Base-by-base conservation (phyloP, 2,888 invertebrate genomes). In the Toxonevra muliebris region DNA sequence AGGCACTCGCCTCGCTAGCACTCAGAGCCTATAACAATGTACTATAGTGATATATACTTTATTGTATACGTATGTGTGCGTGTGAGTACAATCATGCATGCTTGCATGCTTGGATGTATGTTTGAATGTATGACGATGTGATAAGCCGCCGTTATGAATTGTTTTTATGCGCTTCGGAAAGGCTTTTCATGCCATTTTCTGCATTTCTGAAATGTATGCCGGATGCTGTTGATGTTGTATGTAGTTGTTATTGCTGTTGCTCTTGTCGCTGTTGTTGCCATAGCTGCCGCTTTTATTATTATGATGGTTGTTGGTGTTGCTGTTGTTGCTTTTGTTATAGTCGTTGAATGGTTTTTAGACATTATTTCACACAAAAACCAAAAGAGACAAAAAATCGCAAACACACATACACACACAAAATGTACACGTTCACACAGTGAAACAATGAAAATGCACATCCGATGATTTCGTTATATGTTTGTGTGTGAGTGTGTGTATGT, bases 91-190 rank as follows among this genome's bases (percentile, higher is more conserved):
- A 45, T 12, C 11, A 12, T 15, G 11, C 48, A 48, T 15, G 11
- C 11, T 5, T 30, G 30, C 11, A 48, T 15, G 4, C 11, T 5
- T 15, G 48, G 10, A 11, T 15, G 11, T 4, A 1, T 2, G 13
- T 15, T 48, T 13, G n/a, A 48, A n/a, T 48, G 13, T 5, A 15
- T 48, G 48, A 5, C 15, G 15, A 42, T 15, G 50, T 30, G 64
- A 57, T 64, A 64, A 64, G 64, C 64, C 45, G 50, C 17, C 30
- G 48, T 4, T 48, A 58, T 64, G 40, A 57, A 48, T 57, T 57
- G 57, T 57, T 41, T 69, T 69, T 69, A 69, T 69, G 66, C 54
- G 58, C 62, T 62, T 69, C 58, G 65, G 59, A 69, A 65, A 58
- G n/a, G 60, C 48, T 53, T 62, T 65, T 65, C 65, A 64, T 67